phyloP scores from a whole-genome alignment of 2,113 vertebrate species.

The Acrocephalus arundinaceus region DNA sequence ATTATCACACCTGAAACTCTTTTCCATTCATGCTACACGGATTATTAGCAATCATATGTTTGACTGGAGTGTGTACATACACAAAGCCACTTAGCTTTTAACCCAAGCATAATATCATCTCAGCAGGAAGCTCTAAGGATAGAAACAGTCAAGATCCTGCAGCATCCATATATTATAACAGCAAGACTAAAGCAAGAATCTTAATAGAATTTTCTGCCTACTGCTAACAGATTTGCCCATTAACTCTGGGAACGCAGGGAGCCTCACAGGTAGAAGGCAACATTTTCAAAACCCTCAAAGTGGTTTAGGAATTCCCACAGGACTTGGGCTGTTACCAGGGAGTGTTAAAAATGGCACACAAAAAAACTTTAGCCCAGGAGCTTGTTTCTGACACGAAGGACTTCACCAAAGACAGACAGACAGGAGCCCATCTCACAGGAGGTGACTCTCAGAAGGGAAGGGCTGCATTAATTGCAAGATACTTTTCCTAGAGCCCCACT shows the following conservation, averaged over 20 bases:
- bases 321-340: background rate
- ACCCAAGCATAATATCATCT: slow-evolving; percentile 14
- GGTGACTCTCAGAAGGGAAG: background rate
- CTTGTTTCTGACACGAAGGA: background rate
- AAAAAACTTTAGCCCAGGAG: background rate
- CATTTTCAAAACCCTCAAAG: background rate
- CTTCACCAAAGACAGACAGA: background rate
- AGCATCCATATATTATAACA: background rate
- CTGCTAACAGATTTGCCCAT: background rate
- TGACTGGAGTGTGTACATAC: slow-evolving; percentile 4
- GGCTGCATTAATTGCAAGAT: background rate
- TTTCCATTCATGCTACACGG: background rate
- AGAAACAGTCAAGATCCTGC: background rate
- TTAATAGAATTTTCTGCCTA: slow-evolving; percentile 1
- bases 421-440: accelerated
- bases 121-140: slow-evolving; percentile 32
- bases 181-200: background rate
- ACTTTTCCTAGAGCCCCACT: background rate
- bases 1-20: background rate
- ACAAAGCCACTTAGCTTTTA: slow-evolving; percentile 54
- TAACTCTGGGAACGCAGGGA: background rate
- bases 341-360: background rate
- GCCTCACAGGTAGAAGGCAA: background rate
- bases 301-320: background rate
- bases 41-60: slow-evolving; percentile 29